These are phyloP conservation scores for Cremastobaeus sp. DNA, from an alignment of 2,888 invertebrate species.

Conservation along the genomic window DNA sequence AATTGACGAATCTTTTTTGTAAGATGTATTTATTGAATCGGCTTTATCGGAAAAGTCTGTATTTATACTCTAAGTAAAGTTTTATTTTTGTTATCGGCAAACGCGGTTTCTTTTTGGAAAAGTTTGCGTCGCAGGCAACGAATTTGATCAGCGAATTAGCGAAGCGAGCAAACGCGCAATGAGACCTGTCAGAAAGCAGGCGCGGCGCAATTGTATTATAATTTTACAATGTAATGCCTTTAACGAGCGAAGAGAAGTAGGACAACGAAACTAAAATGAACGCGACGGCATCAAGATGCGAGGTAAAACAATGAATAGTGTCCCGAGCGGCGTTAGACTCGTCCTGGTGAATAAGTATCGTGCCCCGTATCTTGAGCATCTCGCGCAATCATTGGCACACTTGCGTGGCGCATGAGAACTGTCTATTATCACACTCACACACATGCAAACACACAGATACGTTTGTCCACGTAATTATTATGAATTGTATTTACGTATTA, in stretches of 20 bases:
- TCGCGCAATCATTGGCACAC: slow-evolving; percentile 61
- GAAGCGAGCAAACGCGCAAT: slow-evolving; percentile 8
- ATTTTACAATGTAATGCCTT: slow-evolving; percentile 52
- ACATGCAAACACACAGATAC: no score
- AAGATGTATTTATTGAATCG: no score
- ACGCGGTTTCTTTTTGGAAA: no score
- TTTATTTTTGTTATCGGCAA: no score
- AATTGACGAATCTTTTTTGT: no score
- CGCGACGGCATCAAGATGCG: slow-evolving; percentile 53
- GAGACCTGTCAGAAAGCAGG: slow-evolving; percentile 49
- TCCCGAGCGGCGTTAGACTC: slow-evolving; percentile 38
- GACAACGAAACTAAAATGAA: slow-evolving; percentile 57
- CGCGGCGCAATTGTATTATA: slow-evolving; percentile 55
- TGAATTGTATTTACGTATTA: slow-evolving; percentile 61
- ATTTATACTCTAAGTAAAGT: no score
- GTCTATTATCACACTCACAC: slow-evolving; percentile 73
- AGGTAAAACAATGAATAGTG: slow-evolving; percentile 59
- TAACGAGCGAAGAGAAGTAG: slow-evolving; percentile 52
- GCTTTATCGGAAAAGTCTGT: no score
- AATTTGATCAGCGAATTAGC: slow-evolving; percentile 23
- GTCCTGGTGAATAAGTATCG: slow-evolving; percentile 37
- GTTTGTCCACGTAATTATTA: slow-evolving; percentile 68
- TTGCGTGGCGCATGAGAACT: slow-evolving; percentile 66
- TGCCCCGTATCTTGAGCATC: slow-evolving; percentile 48
- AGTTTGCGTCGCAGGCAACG: no score